Base-by-base conservation (phyloP, 2,797 vertebrate genomes). In the Catamblyrhynchus diadema region DNA sequence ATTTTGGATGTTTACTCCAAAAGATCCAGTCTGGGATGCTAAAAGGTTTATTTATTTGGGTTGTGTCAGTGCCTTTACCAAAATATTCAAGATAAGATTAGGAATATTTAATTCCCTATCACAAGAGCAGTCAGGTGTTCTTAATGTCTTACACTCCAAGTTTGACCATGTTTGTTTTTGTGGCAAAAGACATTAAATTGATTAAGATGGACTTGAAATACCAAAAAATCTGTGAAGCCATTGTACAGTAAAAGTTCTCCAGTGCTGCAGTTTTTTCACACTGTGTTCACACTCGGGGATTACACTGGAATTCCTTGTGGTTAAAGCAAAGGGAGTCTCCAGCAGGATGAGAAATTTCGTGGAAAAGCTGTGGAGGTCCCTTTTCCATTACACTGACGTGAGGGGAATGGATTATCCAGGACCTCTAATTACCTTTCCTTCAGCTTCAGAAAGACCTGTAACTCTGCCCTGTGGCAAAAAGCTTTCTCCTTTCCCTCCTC, bases 341-440 rank as follows among this genome's bases (percentile, higher is more conserved):
- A 71, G 82, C 50, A 79, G 32, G 19, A 61, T 14, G 47, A 33
- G 61, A n/a, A 25, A 90, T 51, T 74, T 9, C 24, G 12, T 81
- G 37, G 66, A 80, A 82, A 56, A 86, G 54, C 69, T 70, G 27
- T 10, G 35, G 42, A 85, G 53, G 30, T 83, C 77, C 56, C 33
- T 95, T 96, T 91, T 81, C 84, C 92, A 59, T 81, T 65, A 6
- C 22, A 50, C 59, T 22, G 66, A 61, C 4, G 30, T 85, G 91
- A 86, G 5, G 32, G 71, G 92, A 93, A 91, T 83, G 65, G 80
- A 85, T 95, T 91, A 90, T 53, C 61, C 45, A 59, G 78, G 65
- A 53, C n/a, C 27, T 77, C 85, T 95, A 94, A 96, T 96, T 95
- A 78, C 91, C 86, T 96, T 90, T 77, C 88, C 92, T 61, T 81